Percentiles rank a stretch among this genome's conserved stretches.
These are phyloP conservation scores for Sebastes dallii DNA, from an alignment of 2,797 vertebrate genomes.

Conservation along the genomic window DNA sequence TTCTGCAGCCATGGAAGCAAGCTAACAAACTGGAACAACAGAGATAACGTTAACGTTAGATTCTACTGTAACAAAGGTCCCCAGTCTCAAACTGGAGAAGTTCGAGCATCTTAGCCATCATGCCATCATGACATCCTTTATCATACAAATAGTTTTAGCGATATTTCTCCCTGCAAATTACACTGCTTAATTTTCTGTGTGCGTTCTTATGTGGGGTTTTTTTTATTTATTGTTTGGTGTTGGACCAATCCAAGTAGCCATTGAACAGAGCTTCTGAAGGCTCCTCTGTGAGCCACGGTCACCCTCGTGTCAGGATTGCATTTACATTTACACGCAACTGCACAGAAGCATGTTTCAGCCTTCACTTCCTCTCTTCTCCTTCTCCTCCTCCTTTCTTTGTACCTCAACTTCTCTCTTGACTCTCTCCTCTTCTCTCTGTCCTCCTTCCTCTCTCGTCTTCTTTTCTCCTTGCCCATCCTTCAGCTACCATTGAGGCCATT, in stretches of 20 bases:
- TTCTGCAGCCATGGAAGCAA: no score
- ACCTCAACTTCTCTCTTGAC: constrained; percentile 38
- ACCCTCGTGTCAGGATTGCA: neutral
- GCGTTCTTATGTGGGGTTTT: neutral
- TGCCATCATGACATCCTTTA: neutral
- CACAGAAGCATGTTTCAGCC: constrained; percentile 78
- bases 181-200: neutral
- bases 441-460: constrained; percentile 32
- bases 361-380: constrained; percentile 55
- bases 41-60: no score
- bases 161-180: neutral
- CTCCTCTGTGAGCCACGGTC: neutral
- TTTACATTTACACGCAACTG: constrained; percentile 16
- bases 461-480: constrained; percentile 82
- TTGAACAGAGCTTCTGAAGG: neutral
- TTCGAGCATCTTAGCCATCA: neutral
- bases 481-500: constrained; percentile 86
- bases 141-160: neutral
- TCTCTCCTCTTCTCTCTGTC: constrained; percentile 48
- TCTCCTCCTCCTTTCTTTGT: constrained; percentile 46
- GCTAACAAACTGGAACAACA: no score
- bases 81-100: neutral
- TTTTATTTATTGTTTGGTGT: neutral
- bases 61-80: no score
- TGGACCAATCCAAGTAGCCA: neutral